Conservation (phyloP, 2,113 vertebrate genomes). For the Antidorcas marsupialis region DNA sequence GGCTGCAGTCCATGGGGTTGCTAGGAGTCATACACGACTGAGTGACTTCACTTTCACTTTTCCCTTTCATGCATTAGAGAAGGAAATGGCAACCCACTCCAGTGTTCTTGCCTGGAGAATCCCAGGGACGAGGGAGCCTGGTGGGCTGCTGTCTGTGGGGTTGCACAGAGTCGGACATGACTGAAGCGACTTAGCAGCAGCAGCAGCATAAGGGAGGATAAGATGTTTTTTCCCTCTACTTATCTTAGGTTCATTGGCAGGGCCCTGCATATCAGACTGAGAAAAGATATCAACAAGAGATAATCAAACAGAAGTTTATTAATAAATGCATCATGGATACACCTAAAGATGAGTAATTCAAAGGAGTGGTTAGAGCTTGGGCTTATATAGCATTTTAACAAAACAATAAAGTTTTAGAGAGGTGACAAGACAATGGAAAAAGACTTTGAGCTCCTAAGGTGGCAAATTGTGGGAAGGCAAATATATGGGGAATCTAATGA, state of each 20-base stretch:
- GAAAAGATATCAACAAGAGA: neutral
- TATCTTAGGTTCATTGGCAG: neutral
- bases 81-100: too few species aligned
- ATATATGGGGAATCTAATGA: neutral
- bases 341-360: neutral
- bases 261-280: neutral
- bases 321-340: neutral
- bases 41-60: too few species aligned
- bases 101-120: too few species aligned
- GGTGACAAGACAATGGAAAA: neutral
- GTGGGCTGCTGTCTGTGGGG: too few species aligned
- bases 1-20: too few species aligned
- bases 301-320: neutral
- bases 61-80: too few species aligned
- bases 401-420: neutral
- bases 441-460: neutral
- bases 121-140: too few species aligned
- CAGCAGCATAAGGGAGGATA: neutral
- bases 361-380: neutral
- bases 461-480: neutral
- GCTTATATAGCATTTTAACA: neutral
- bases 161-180: fast-evolving
- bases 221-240: neutral
- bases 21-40: too few species aligned
- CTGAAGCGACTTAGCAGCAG: neutral